Percentiles rank a stretch among this genome's conserved stretches.
phyloP scores from a whole-genome alignment of 2,113 vertebrate species.

The Eurystomus gularis region DNA sequence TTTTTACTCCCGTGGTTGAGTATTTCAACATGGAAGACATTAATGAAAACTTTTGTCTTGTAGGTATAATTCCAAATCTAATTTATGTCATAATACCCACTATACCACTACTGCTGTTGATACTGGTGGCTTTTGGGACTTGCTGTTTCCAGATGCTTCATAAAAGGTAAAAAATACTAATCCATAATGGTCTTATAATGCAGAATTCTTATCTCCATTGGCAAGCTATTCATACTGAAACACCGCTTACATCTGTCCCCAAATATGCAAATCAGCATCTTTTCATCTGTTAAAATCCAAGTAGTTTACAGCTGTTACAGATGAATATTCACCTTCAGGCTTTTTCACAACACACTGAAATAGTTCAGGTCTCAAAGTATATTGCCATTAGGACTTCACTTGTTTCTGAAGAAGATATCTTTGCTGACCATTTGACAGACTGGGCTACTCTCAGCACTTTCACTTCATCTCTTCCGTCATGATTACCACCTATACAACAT shows the following conservation, averaged over 20 bases:
- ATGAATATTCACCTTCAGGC: not conserved
- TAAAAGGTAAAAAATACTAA: constrained; percentile 80
- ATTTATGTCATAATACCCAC: constrained; percentile 95
- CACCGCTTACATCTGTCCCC: not conserved
- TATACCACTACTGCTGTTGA: constrained; percentile 92
- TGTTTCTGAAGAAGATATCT: not conserved
- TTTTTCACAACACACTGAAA: not conserved
- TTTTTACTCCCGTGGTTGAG: not conserved
- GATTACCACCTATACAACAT: not conserved
- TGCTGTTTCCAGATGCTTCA: constrained; percentile 94
- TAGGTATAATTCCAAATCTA: constrained; percentile 89
- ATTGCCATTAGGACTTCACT: not conserved
- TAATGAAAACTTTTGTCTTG: constrained; percentile 33
- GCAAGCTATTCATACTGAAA: constrained; percentile 10
- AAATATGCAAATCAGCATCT: not conserved
- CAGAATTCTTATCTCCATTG: constrained; percentile 32
- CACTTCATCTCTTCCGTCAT: not conserved
- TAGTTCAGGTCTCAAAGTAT: not conserved
- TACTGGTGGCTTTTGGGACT: constrained; percentile 92
- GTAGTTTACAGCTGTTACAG: not conserved
- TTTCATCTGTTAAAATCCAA: constrained; percentile 4
- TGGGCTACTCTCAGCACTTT: not conserved
- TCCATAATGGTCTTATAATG: not conserved
- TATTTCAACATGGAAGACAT: not conserved
- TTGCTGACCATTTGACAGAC: not conserved